Percentiles rank a stretch among this genome's conserved stretches.
These are phyloP conservation scores for Junonia oenone DNA, from an alignment of 2,888 invertebrate species.

Conservation along the genomic window DNA sequence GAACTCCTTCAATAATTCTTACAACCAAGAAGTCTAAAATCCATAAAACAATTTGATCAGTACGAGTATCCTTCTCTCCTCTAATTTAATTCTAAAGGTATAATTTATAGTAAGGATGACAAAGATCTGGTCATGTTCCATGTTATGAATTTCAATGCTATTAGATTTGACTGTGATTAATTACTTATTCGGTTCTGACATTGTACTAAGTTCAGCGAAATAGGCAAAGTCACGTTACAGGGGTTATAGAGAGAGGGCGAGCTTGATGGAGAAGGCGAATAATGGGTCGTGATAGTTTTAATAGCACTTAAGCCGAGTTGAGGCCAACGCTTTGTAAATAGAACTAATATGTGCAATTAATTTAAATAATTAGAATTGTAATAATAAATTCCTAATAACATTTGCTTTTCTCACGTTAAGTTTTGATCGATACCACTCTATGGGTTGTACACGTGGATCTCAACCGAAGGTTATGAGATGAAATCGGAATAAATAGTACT, in stretches of 20 bases:
- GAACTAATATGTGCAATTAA: not conserved
- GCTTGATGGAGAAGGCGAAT: conserved; percentile 22
- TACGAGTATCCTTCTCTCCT: not conserved
- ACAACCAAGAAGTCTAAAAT: too few species aligned
- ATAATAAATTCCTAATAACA: not conserved
- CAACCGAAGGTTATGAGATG: too few species aligned
- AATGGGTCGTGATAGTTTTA: conserved; percentile 26
- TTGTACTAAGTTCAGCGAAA: conserved; percentile 23
- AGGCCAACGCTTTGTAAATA: conserved; percentile 16
- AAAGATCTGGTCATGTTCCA: conserved; percentile 16
- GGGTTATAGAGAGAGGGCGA: conserved; percentile 9
- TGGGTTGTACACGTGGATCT: too few species aligned
- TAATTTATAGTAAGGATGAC: conserved; percentile 21
- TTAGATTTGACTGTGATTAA: conserved; percentile 29
- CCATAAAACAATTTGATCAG: not conserved
- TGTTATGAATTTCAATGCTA: conserved; percentile 22
- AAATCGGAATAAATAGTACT: too few species aligned
- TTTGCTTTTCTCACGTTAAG: not conserved
- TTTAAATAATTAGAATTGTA: not conserved
- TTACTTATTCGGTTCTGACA: conserved; percentile 25
- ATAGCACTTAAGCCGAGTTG: conserved; percentile 21
- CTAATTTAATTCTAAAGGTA: conserved; percentile 17
- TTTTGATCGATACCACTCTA: not conserved
- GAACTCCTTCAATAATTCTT: too few species aligned
- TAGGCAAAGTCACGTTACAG: conserved; percentile 23